A percentile compares a stretch with the other conserved stretches of the same genome.
phyloP scores from a whole-genome alignment of 2,113 vertebrate genomes.

The Neopipo cinnamomea region DNA sequence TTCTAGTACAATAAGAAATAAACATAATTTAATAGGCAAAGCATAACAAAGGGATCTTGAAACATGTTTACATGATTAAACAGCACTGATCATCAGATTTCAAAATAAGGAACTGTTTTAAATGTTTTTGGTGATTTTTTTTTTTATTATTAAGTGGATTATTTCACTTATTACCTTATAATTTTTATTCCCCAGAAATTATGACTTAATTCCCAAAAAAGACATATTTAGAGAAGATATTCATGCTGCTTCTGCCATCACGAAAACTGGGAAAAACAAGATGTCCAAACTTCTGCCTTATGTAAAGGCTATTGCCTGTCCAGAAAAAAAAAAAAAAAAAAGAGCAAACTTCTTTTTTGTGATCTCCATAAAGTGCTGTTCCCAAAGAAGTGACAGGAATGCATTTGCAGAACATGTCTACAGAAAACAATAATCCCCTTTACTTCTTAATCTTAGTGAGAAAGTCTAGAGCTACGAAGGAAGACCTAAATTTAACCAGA shows the following conservation, averaged over 20 bases:
- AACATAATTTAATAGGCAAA: not conserved
- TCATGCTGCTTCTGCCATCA: not conserved
- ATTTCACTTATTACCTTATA: not conserved
- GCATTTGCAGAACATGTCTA: not conserved
- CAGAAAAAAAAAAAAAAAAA: not conserved
- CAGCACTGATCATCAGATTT: not conserved
- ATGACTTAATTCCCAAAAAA: not conserved
- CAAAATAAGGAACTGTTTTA: not conserved
- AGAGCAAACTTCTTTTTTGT: not conserved
- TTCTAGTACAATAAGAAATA: not conserved
- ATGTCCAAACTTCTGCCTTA: not conserved
- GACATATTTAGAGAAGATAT: not conserved
- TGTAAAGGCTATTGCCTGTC: not conserved
- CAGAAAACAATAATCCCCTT: slow-evolving; percentile 20
- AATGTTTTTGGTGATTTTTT: not conserved
- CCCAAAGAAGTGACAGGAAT: not conserved
- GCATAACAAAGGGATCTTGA: not conserved
- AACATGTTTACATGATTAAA: not conserved
- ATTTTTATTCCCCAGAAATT: not conserved
- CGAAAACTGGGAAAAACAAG: not conserved
- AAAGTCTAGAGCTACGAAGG: not conserved
- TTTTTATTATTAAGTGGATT: not conserved
- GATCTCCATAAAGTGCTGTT: not conserved
- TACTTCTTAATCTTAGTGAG: not conserved
- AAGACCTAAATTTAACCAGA: slow-evolving; percentile 1